A percentile compares a stretch with the other conserved stretches of the same genome.
These are phyloP conservation scores for Hirtodrosophila confusa DNA, from an alignment of 2,888 invertebrate species.

Conservation along the genomic window DNA sequence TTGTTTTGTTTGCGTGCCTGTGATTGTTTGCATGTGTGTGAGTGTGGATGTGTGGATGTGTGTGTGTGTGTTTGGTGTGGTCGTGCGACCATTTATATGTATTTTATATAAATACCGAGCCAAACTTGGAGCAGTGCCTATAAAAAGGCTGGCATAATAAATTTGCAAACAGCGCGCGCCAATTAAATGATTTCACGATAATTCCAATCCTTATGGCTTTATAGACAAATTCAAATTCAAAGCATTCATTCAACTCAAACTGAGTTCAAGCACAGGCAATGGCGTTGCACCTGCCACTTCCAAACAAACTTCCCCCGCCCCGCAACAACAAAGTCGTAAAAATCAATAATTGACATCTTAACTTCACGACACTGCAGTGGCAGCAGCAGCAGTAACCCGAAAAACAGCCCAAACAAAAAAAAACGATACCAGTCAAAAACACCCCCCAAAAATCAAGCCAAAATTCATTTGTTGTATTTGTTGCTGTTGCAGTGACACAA, in stretches of 20 bases:
- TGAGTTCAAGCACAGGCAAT: conserved; percentile 1
- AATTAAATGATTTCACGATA: conserved; percentile 32
- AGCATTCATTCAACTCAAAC: background rate
- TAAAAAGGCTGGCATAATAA: conserved; percentile 17
- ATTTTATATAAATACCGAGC: conserved; percentile 41
- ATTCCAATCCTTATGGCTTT: conserved; percentile 3
- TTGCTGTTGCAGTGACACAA: conserved; percentile 42
- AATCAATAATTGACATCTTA: conserved; percentile 68
- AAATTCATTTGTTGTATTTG: conserved; percentile 12
- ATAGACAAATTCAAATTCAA: conserved; percentile 8
- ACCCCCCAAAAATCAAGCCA: conserved; percentile 9
- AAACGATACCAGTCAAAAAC: conserved; percentile 8
- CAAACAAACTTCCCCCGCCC: conserved; percentile 26
- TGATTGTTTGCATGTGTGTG: conserved; percentile 24
- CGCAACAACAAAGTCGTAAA: conserved; percentile 36
- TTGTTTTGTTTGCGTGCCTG: conserved; percentile 59
- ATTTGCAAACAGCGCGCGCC: conserved; percentile 18
- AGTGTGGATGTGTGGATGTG: conserved; percentile 5
- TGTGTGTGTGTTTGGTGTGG: conserved; percentile 16
- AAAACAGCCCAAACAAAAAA: conserved; percentile 7
- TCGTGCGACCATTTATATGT: conserved; percentile 36
- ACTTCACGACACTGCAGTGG: conserved; percentile 29
- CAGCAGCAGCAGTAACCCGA: conserved; percentile 3
- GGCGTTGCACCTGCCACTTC: conserved; percentile 30
- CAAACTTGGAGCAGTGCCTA: conserved; percentile 50